Conservation (phyloP, 1,140 invertebrate species). For the Goniozus legneri region DNA sequence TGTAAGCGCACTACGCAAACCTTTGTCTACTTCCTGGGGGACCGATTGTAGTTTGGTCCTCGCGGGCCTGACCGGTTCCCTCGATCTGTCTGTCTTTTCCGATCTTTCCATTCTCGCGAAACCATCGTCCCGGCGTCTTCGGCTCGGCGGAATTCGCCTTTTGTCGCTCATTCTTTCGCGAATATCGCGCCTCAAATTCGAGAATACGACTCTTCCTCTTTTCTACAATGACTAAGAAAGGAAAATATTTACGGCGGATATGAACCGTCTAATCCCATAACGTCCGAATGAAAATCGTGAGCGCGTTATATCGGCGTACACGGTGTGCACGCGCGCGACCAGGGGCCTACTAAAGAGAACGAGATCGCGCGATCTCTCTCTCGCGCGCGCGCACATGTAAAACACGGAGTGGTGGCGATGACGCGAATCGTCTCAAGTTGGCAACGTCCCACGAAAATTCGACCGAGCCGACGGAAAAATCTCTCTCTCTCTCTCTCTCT, state of each 20-base stretch:
- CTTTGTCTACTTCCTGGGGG: constrained; percentile 1
- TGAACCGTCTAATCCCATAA: constrained; percentile 1
- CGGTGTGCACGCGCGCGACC: background rate
- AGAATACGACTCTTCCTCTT: background rate
- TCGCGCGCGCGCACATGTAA: background rate
- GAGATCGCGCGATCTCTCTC: background rate
- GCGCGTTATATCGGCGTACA: background rate
- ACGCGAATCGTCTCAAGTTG: too few species aligned
- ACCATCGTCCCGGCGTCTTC: constrained; percentile 23
- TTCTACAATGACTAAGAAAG: background rate
- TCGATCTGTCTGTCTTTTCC: constrained; percentile 14
- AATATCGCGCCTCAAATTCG: constrained; percentile 21
- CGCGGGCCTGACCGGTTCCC: constrained; percentile 22
- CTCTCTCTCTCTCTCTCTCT: too few species aligned
- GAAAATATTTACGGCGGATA: background rate
- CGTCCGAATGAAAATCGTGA: background rate
- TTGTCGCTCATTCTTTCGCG: constrained; percentile 36
- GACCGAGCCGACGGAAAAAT: too few species aligned
- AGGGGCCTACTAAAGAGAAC: background rate
- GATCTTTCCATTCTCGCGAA: background rate
- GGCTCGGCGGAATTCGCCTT: constrained; percentile 23
- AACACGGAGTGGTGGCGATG: too few species aligned
- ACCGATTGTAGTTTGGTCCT: constrained; percentile 16
- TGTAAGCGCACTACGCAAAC: constrained; percentile 10
- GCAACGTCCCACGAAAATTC: too few species aligned